Evolutionary conservation across 2,888 invertebrate species (phyloP).

Genomic region (Nematopogon swammerdamellus): DNA sequence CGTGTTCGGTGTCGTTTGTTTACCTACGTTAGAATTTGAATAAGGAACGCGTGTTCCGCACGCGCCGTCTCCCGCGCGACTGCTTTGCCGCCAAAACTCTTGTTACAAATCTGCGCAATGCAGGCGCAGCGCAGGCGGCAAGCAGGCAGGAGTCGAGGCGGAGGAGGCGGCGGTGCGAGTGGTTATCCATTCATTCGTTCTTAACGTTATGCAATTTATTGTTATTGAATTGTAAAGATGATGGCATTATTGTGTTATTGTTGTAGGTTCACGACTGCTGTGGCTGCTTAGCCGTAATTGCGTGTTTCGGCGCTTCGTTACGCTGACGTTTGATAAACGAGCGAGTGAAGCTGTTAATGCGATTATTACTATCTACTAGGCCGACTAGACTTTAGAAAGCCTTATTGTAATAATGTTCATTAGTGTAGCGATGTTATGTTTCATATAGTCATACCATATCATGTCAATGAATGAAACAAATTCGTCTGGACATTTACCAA

Average conservation of each 20-base stretch:
- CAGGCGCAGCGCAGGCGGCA: slow-evolving; percentile 12
- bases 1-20: neutral
- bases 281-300: neutral
- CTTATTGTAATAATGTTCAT: too few relatives aligned
- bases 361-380: too few relatives aligned
- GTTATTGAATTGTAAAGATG: neutral
- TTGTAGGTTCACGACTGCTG: neutral
- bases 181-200: slow-evolving; percentile 14
- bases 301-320: neutral
- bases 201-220: neutral
- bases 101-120: neutral
- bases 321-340: too few relatives aligned
- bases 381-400: too few relatives aligned
- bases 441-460: too few relatives aligned
- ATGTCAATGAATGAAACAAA: too few relatives aligned
- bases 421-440: too few relatives aligned
- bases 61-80: slow-evolving; percentile 42
- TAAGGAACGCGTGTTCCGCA: slow-evolving; percentile 45
- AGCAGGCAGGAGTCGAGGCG: slow-evolving; percentile 25
- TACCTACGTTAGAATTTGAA: slow-evolving; percentile 15
- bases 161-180: slow-evolving; percentile 22
- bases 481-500: too few relatives aligned
- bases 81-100: slow-evolving; percentile 47
- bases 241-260: neutral
- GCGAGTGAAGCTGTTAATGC: too few relatives aligned